Base-by-base conservation (phyloP, 2,113 vertebrate species). In the Microcebus griseorufus region DNA sequence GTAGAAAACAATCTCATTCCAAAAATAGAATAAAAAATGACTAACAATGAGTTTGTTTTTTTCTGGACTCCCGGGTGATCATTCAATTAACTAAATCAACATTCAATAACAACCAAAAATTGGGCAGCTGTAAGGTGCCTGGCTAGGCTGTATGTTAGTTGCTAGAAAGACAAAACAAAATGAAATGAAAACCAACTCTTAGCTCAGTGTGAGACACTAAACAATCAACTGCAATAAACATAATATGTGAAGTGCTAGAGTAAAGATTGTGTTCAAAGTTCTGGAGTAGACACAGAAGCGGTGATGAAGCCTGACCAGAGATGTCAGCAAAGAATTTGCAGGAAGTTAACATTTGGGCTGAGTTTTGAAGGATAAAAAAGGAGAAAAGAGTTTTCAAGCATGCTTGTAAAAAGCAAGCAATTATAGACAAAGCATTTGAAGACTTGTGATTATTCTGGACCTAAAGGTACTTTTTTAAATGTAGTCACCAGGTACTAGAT, bases 21-120 rank as follows among this genome's bases (percentile, higher is more conserved):
- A 48, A 97, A 92, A 95, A 73, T 10, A 95, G n/a, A 67, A 62
- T 70, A 88, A 76, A 89, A 93, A 64, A 14, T 83, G 39, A 70
- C 9, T 83, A 95, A 85, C 60, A 96, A 72, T 78, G 29, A 76
- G 25, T 18, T 78, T 67, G 1, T 60, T 79, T 60, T 60, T 58
- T 85, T 67, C 78, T 84, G 81, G 48, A 83, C 80, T 78, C 45
- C 0, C 25, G 34, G 51, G 29, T 79, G 39, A 58, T 64, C n/a
- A 95, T 80, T 96, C 60, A 84, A 64, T 82, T 34, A 94, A 70
- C 3, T 86, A 79, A 95, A 85, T 51, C 10, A 60, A 90, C 25
- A 82, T 62, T 96, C n/a, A 67, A 37, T 5, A 92, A 60, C 34
- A 70, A 84, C 12, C 62, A 76, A 94, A 79, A 95, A 83, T n/a